Evolutionary conservation across 2,888 invertebrate genomes (phyloP), one percentile per base, ranked within the genome.

Genomic region (Eupithecia subfuscata): DNA sequence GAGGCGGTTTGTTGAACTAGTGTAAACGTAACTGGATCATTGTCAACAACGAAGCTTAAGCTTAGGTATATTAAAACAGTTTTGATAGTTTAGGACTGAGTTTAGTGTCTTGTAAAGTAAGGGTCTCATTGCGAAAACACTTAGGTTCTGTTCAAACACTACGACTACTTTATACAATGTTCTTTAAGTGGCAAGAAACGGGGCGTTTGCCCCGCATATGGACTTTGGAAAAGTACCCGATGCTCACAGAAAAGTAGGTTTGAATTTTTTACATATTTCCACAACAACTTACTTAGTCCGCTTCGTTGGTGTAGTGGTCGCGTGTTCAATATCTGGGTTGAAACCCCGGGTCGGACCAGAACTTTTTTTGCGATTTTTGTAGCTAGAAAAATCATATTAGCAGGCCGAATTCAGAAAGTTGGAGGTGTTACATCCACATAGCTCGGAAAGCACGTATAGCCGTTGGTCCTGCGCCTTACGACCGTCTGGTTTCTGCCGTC

Each of bases 41-140:
- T 37, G 65, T 67, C 37, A 67, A 67, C 65, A 67, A 40, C 14
- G 60, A 12, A 22, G 60, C 60, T 56, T 40, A 70, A 12, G 40
- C 48, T 14, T 52, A 37, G 48, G 48, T 72, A 65, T 45, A 64
- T 70, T 45, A 52, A 68, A 71, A 71, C 65, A 71, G 65, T 74
- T 72, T 68, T 70, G 76, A 68, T 69, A 74, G 77, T 74, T 77
- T 70, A 72, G 74, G 72, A 74, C 74, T 70, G 9, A 48, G 71
- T 71, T 73, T 40, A 56, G 48, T 68, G 56, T 67, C 65, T 67
- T 67, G 45, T 69, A 65, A 52, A 68, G 68, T 68, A 37, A 56
- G 65, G n/a, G 34, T 34, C 67, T 43, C 52, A 22, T 70, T 56
- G 25, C n/a, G 3, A n/a, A 56, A 52, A 52, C 34, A 56, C 37